Evolutionary conservation across 2,797 vertebrate species (phyloP), one percentile per base, ranked within the genome.

Genomic region (Dendrocincla fuliginosa): DNA sequence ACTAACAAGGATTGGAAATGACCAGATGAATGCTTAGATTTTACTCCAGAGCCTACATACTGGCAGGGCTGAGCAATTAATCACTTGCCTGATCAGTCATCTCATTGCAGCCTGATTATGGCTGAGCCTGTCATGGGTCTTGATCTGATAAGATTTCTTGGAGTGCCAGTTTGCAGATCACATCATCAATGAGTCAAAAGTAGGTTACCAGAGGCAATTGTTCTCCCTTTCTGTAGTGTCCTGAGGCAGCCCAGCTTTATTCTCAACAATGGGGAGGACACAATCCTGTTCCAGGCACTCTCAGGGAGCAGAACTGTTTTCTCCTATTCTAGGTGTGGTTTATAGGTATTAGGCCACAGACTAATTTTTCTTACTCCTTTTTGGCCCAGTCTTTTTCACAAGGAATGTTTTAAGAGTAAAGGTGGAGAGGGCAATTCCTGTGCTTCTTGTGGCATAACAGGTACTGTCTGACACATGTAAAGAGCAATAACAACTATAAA

Each of bases 231-330:
- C 19, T 5, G 1, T 12, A 9, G 3, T 42, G 27, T 39, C 17
- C 28, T 55, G 20, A 10, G 30, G 9, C 18, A 69, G 33, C 42
- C 2, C 5, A 24, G 8, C 13, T 65, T 4, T 16, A 24, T 57
- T 61, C 7, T 46, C 10, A 2, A 1, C 55, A 49, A 9, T 1
- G 4, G 6, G 18, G 27, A 75, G 35, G 16, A 8, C 9, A 33
- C 22, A 64, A 53, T 1, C 4, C 5, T 24, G 5, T 35, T 9
- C 7, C 9, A 22, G 12, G 19, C 0, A 16, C 65, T 53, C 87
- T 74, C 28, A 52, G 32, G 12, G 2, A 56, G 2, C 3, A 60
- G 25, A 89, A 33, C 6, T 37, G 4, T 20, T 91, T 55, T 56
- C 11, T 15, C 4, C 11, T 44, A 27, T n/a, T 39, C 32, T 41